Evolutionary conservation across 2,113 vertebrate genomes (phyloP), one percentile per base, ranked within the genome.

Genomic region (Psettodes erumei): DNA sequence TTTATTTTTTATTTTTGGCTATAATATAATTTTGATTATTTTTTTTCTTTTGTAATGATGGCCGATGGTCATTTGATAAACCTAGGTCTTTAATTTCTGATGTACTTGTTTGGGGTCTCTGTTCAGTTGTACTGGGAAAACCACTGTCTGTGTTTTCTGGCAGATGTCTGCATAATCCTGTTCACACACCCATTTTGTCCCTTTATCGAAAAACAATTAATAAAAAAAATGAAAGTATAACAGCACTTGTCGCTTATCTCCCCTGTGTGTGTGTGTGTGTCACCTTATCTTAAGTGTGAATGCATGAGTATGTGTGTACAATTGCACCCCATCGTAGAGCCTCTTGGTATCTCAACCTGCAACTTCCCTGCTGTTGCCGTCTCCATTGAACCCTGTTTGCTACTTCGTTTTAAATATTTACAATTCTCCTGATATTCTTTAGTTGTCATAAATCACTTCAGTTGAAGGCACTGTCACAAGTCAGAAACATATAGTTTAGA

Each of bases 131-230:
- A 97, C 96, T 97, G 96, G 96, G 96, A 96, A 98, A 97, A 99
- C 97, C 97, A 98, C 97, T 98, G 97, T 99, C 96, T 98, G 95
- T 99, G 96, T 99, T 98, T 97, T 98, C 96, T 96, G 96, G 96
- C 97, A 99, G 97, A 98, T 99, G 98, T 99, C 97, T 98, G 96
- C 97, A 99, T 99, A 97, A 97, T 96, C 97, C 96, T 98, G 96
- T 99, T 98, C 97, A 98, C 98, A 97, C 96, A 96, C 96, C 96
- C 97, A 99, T 99, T 98, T 97, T 99, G 96, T 99, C 98, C 97
- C 96, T 99, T 98, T 98, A 98, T 98, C 96, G 95, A 98, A 98
- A 97, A 98, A 97, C 88, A 92, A 91, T 93, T 91, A 98, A 98
- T 96, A 98, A 96, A 96, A 96, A 95, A 90, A 86, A 91, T 95